Conservation (phyloP, 2,113 vertebrate species). For the Electrona antarctica region DNA sequence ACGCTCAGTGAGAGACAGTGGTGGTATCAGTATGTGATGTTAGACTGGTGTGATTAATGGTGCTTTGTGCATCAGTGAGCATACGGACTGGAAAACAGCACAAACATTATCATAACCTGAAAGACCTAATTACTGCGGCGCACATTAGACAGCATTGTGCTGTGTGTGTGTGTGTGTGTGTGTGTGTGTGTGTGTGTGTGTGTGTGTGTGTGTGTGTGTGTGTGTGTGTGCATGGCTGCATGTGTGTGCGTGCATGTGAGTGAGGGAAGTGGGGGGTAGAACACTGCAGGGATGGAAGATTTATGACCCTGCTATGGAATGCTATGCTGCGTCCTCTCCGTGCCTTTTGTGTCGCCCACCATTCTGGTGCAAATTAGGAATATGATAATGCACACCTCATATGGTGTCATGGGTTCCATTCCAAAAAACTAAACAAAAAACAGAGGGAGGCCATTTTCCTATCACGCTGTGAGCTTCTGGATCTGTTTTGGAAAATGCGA, state of each 20-base stretch:
- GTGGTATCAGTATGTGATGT: constrained; percentile 55
- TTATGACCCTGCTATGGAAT: constrained; percentile 63
- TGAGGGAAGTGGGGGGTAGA: not conserved
- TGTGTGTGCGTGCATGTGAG: not conserved
- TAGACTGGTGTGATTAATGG: constrained; percentile 72
- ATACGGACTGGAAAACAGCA: constrained; percentile 67
- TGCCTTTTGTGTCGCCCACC: constrained; percentile 50
- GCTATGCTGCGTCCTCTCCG: constrained; percentile 29
- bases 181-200: constrained; percentile 8
- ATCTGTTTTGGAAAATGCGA: too few relatives aligned
- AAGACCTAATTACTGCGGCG: constrained; percentile 71
- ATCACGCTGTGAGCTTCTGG: not conserved
- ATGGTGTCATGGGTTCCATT: constrained; percentile 46
- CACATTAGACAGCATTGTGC: constrained; percentile 45
- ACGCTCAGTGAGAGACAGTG: constrained; percentile 22
- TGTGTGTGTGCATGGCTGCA: constrained; percentile 6
- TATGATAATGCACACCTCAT: constrained; percentile 62
- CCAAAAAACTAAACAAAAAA: too few relatives aligned
- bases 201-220: constrained; percentile 11
- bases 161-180: constrained; percentile 8
- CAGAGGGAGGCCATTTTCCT: not conserved
- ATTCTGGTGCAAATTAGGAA: constrained; percentile 61
- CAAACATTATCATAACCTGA: constrained; percentile 77
- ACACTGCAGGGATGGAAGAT: constrained; percentile 49
- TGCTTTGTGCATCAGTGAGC: constrained; percentile 59